phyloP scores from a whole-genome alignment of 2,113 vertebrate species.

The Leptodactylus fuscus region DNA sequence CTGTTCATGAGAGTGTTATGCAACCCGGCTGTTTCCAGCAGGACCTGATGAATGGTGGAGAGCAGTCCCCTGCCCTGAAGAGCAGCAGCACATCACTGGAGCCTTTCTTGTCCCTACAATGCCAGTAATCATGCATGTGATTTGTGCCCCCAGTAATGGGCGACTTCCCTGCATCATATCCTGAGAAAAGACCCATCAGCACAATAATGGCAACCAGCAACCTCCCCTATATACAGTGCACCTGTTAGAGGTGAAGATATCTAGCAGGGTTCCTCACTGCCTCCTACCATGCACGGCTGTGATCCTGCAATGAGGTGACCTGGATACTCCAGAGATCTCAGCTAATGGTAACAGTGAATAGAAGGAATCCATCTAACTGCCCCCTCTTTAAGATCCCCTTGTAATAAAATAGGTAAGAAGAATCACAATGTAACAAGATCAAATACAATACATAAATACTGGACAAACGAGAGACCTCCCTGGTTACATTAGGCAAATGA shows the following conservation, averaged over 20 bases:
- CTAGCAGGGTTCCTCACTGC: background rate
- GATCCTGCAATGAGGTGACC: no score
- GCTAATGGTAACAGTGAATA: background rate
- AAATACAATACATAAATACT: no score
- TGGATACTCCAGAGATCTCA: no score
- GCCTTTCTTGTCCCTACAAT: constrained; percentile 23
- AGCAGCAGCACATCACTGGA: constrained; percentile 6
- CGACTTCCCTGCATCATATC: constrained; percentile 30
- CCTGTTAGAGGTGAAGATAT: background rate
- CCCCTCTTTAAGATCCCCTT: no score
- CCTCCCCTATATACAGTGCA: background rate
- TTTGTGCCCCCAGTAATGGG: constrained; percentile 36
- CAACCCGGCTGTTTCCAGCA: constrained; percentile 1
- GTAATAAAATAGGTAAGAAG: no score
- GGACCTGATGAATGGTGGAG: background rate
- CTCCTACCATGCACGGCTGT: background rate
- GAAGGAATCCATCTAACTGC: background rate
- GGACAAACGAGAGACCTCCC: no score
- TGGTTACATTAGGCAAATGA: no score
- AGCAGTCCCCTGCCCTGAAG: background rate
- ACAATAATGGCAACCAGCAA: background rate
- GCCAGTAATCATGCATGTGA: constrained; percentile 31
- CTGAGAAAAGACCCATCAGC: background rate
- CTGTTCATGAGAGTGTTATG: constrained; percentile 6
- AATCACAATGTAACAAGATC: no score